Percentiles rank a stretch among this genome's conserved stretches.
Conservation (phyloP, 1,140 invertebrate species). For the Telenomus remus region DNA sequence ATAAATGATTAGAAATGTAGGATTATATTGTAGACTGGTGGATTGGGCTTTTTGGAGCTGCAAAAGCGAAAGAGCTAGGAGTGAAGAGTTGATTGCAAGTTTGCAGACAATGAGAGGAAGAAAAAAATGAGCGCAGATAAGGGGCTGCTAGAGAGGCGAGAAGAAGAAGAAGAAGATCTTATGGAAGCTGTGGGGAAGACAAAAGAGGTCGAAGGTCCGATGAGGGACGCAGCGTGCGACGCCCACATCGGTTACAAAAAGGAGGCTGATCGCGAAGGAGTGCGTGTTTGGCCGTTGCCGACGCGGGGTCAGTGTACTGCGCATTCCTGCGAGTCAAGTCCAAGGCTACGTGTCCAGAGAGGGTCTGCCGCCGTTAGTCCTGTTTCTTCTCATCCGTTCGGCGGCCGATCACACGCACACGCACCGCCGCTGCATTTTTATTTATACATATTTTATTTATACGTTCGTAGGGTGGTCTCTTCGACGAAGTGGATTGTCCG, state of each 20-base stretch:
- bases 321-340: slow-evolving; percentile 72
- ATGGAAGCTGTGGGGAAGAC: background rate
- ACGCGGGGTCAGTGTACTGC: slow-evolving; percentile 68
- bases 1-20: no score
- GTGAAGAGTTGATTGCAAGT: no score
- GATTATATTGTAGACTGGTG: no score
- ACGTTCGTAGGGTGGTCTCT: slow-evolving; percentile 34
- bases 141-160: no score
- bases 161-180: no score
- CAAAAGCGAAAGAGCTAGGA: no score
- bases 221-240: slow-evolving; percentile 21
- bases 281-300: slow-evolving; percentile 41
- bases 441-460: slow-evolving; percentile 47
- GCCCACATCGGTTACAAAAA: slow-evolving; percentile 40
- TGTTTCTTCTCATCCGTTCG: slow-evolving; percentile 47
- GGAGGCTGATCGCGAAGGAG: slow-evolving; percentile 46
- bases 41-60: no score
- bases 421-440: slow-evolving; percentile 15
- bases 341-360: slow-evolving; percentile 64
- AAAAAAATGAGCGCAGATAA: no score
- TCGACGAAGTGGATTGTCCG: slow-evolving; percentile 44
- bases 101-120: no score
- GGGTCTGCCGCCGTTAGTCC: slow-evolving; percentile 48
- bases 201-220: slow-evolving; percentile 27
- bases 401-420: slow-evolving; percentile 30